These are phyloP conservation scores for Natator depressus DNA, from an alignment of 2,113 vertebrate genomes.

Conservation along the genomic window DNA sequence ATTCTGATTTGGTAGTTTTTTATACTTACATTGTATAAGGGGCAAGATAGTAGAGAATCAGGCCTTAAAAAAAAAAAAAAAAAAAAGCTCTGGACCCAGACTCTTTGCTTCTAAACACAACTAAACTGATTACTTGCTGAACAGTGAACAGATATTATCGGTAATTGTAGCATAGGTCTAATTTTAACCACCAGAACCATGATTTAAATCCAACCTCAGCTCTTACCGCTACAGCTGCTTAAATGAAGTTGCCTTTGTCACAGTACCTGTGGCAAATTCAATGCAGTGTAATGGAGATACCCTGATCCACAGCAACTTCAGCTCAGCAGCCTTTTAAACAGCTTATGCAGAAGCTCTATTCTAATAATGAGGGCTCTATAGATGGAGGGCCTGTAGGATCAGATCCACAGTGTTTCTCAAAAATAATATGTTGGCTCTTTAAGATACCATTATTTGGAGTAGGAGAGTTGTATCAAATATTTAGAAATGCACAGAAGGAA, in stretches of 20 bases:
- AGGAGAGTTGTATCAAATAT: neutral
- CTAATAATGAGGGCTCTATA: neutral
- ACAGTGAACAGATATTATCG: neutral
- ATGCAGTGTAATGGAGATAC: neutral
- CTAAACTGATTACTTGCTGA: neutral
- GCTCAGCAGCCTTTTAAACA: neutral
- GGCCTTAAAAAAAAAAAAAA: neutral
- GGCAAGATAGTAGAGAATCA: neutral
- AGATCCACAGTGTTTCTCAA: neutral
- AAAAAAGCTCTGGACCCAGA: neutral
- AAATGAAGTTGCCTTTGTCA: neutral
- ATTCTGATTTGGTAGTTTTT: neutral
- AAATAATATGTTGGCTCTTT: neutral
- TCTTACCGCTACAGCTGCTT: neutral
- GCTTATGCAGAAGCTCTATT: neutral
- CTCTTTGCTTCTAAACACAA: neutral
- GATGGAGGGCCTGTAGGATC: neutral
- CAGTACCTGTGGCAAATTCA: neutral
- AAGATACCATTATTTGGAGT: neutral
- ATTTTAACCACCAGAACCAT: neutral
- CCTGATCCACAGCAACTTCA: neutral
- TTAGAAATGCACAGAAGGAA: conserved; percentile 6
- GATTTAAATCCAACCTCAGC: neutral
- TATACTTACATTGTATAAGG: neutral
- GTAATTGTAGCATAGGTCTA: neutral